A percentile compares a stretch with the other conserved stretches of the same genome.
Evolutionary conservation across 2,888 invertebrate species (phyloP).

Genomic region (Lasioglossum villosulum): DNA sequence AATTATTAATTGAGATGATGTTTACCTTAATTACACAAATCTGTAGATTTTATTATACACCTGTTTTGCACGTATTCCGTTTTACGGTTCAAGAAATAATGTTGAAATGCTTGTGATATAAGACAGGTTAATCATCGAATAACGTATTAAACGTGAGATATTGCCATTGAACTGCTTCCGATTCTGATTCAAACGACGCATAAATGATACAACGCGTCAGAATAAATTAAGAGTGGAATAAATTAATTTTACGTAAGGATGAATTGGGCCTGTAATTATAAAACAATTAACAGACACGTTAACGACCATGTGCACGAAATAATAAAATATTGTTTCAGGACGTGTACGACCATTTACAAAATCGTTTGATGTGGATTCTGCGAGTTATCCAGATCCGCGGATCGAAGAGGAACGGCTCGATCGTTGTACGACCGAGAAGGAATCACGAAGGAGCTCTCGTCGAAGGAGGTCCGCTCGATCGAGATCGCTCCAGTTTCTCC

Average conservation of each 20-base stretch:
- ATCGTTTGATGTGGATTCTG: background rate
- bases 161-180: background rate
- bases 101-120: background rate
- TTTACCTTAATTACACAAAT: background rate
- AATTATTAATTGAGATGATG: background rate
- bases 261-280: background rate
- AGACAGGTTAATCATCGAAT: background rate
- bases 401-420: background rate
- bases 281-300: background rate
- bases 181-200: background rate
- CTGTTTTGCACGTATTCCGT: background rate
- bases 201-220: background rate
- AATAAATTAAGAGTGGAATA: background rate
- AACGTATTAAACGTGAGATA: background rate
- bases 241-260: background rate
- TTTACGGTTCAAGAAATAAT: background rate
- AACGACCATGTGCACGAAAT: background rate
- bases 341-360: too few species aligned
- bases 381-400: background rate
- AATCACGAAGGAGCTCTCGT: background rate
- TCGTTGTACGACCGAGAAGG: background rate
- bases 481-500: conserved; percentile 50
- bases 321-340: background rate
- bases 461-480: conserved; percentile 7
- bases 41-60: too few species aligned